These are phyloP conservation scores for Tinea trinotella DNA, from an alignment of 2,888 invertebrate species.

Conservation along the genomic window DNA sequence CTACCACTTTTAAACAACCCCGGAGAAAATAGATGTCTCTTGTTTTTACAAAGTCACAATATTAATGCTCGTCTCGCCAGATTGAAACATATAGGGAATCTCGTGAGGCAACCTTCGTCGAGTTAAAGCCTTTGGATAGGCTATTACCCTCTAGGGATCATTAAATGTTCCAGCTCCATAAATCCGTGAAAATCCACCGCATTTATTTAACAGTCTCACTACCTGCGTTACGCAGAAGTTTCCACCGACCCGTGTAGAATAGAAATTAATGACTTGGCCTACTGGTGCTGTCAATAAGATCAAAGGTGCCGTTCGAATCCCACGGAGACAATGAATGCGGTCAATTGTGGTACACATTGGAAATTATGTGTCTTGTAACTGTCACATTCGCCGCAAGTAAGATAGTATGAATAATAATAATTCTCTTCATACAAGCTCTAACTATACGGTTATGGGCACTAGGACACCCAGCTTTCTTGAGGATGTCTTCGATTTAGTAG, in stretches of 20 bases:
- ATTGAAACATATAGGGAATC: conserved; percentile 18
- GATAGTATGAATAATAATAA: no score
- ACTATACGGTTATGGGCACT: no score
- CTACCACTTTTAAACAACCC: no score
- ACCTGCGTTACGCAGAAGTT: not conserved
- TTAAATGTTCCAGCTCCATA: conserved; percentile 30
- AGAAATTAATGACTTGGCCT: not conserved
- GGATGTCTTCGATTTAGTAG: no score
- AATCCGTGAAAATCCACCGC: conserved; percentile 24
- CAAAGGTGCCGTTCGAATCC: not conserved
- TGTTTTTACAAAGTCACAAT: conserved; percentile 12
- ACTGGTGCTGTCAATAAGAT: not conserved
- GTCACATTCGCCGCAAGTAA: not conserved
- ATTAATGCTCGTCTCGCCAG: conserved; percentile 14
- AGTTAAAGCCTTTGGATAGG: conserved; percentile 37
- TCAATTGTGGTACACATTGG: not conserved
- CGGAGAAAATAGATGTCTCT: conserved; percentile 1
- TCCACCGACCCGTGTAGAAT: not conserved
- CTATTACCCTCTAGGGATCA: conserved; percentile 42
- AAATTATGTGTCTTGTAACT: not conserved
- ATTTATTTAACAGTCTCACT: conserved; percentile 4
- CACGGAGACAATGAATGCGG: not conserved
- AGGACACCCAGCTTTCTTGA: no score
- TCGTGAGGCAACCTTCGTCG: conserved; percentile 12
- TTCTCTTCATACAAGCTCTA: no score